Evolutionary conservation across 2,888 invertebrate genomes (phyloP).

Genomic region (Lepidocyrtinus sp.): DNA sequence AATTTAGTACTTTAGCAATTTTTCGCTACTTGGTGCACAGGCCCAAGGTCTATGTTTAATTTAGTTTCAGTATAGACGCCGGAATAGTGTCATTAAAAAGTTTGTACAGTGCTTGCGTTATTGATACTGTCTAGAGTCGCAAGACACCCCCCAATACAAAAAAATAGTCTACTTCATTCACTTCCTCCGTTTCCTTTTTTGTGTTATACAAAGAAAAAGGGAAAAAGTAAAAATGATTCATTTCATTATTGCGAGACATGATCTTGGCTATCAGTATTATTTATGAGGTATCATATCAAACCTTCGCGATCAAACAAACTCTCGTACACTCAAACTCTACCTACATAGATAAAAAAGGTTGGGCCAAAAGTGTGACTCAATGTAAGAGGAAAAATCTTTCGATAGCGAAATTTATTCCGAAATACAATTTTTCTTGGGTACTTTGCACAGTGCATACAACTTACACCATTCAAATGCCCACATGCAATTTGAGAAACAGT

Average conservation of each 20-base stretch:
- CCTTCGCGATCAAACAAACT: conserved; percentile 53
- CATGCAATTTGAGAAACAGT: conserved; percentile 6
- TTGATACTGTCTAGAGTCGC: too few species aligned
- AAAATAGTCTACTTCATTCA: too few species aligned
- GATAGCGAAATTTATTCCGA: conserved; percentile 2
- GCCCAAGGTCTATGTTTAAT: not conserved
- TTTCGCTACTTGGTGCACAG: not conserved
- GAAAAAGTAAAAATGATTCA: conserved; percentile 51
- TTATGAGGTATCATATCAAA: conserved; percentile 53
- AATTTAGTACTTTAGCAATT: too few species aligned
- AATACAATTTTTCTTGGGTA: not conserved
- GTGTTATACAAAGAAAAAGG: conserved; percentile 10
- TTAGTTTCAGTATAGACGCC: not conserved
- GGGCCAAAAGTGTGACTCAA: conserved; percentile 20
- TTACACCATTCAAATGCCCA: not conserved
- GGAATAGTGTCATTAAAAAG: conserved; percentile 11
- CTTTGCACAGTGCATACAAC: not conserved
- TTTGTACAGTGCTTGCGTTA: not conserved
- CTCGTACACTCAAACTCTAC: conserved; percentile 25
- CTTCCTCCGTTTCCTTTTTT: conserved; percentile 13
- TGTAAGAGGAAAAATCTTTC: not conserved
- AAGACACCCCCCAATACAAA: too few species aligned
- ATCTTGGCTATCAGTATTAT: conserved; percentile 52
- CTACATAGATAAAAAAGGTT: conserved; percentile 16
- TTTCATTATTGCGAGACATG: conserved; percentile 50